Percentiles rank a stretch among this genome's conserved stretches.
Conservation (phyloP, 2,797 vertebrate species). For the Tauraco hartlaubi region DNA sequence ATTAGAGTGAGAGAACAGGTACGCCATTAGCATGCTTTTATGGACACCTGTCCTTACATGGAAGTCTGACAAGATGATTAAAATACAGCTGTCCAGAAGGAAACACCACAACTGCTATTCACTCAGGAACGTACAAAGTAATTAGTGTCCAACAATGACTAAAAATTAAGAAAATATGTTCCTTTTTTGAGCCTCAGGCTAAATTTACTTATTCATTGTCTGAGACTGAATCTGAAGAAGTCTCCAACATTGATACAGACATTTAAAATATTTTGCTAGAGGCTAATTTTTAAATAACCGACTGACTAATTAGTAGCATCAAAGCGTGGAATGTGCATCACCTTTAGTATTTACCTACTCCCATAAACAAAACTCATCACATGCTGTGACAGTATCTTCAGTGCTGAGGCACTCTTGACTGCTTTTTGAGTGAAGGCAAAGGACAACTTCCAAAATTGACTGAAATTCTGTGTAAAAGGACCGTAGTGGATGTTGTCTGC, state of each 20-base stretch:
- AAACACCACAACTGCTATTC: background rate
- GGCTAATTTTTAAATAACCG: slow-evolving; percentile 42
- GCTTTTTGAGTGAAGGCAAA: background rate
- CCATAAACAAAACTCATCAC: background rate
- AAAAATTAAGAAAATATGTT: slow-evolving; percentile 50
- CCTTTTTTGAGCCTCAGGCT: slow-evolving; percentile 29
- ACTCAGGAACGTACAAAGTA: background rate
- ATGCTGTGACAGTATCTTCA: background rate
- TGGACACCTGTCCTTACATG: background rate
- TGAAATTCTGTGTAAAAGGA: background rate
- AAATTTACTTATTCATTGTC: slow-evolving; percentile 57
- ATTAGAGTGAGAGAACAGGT: background rate
- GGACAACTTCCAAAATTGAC: background rate
- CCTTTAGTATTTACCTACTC: slow-evolving; percentile 16
- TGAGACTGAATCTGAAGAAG: slow-evolving; percentile 2
- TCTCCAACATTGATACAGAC: slow-evolving; percentile 21
- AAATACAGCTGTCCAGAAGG: background rate
- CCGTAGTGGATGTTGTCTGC: background rate
- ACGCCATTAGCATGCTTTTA: background rate
- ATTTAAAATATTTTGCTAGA: slow-evolving; percentile 42
- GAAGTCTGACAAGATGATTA: background rate
- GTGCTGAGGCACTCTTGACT: background rate
- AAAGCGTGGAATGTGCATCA: background rate
- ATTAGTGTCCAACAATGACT: background rate
- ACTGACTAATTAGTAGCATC: slow-evolving; percentile 19